phyloP scores from a whole-genome alignment of 64 coral and sea anemone genomes.

The Montipora foliosa region DNA sequence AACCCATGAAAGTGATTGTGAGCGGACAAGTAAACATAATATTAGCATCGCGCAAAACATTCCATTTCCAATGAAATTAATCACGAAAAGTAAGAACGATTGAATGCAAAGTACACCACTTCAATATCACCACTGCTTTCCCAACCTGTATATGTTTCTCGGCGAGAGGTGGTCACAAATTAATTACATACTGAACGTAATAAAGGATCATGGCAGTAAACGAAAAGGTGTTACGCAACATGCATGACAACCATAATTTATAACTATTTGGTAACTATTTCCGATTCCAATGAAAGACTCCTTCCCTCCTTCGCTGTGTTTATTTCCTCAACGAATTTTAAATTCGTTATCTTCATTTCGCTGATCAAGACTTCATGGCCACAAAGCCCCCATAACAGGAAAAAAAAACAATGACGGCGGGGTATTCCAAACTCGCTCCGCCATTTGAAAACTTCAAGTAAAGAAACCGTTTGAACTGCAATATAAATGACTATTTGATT shows the following conservation, averaged over 20 bases:
- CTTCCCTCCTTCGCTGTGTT: not conserved
- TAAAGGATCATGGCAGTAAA: not conserved
- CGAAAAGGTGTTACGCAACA: not conserved
- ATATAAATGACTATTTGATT: not conserved
- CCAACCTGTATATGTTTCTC: not conserved
- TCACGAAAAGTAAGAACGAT: not conserved
- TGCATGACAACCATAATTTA: not conserved
- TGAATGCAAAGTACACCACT: not conserved
- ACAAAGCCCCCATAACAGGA: not conserved
- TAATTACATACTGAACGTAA: no score
- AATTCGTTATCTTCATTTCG: not conserved
- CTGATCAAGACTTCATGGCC: not conserved
- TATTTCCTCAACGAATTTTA: not conserved
- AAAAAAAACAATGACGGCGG: no score
- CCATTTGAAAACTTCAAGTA: no score
- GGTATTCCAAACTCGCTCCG: no score
- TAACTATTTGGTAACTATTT: not conserved
- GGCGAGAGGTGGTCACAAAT: no score
- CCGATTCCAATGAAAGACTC: not conserved
- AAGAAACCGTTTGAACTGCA: no score
- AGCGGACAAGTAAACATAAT: no score
- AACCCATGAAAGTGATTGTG: no score
- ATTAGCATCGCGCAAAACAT: no score
- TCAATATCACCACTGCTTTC: not conserved
- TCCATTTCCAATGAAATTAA: not conserved